phyloP scores from a whole-genome alignment of 2,797 vertebrate genomes.

The Peromyscus melanophrys region DNA sequence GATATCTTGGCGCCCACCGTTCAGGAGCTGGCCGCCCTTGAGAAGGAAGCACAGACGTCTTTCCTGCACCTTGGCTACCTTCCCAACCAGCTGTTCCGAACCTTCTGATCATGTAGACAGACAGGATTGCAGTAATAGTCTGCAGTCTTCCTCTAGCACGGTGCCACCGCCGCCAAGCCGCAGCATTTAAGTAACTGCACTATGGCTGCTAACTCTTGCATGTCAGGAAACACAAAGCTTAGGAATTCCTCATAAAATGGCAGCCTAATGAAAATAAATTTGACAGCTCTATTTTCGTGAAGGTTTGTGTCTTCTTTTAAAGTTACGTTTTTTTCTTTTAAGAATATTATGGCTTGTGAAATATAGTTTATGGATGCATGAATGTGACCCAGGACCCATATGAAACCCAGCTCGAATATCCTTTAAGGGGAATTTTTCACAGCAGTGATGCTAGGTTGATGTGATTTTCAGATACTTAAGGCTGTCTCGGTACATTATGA shows the following conservation, averaged over 20 bases:
- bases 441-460: not conserved
- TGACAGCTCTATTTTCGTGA: slow-evolving; percentile 66
- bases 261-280: slow-evolving; percentile 80
- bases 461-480: not conserved
- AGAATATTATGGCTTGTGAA: not conserved
- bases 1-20: slow-evolving; percentile 97
- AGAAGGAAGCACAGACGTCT: slow-evolving; percentile 97
- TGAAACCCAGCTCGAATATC: not conserved
- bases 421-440: not conserved
- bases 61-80: slow-evolving; percentile 98
- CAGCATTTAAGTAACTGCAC: slow-evolving; percentile 77
- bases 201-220: slow-evolving; percentile 73
- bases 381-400: not conserved
- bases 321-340: not conserved
- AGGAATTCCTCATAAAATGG: slow-evolving; percentile 71
- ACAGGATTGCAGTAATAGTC: slow-evolving; percentile 74
- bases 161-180: slow-evolving; percentile 75
- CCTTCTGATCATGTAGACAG: slow-evolving; percentile 91
- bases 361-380: not conserved
- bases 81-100: slow-evolving; percentile 97
- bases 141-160: slow-evolving; percentile 75
- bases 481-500: not conserved
- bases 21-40: slow-evolving; percentile 96
- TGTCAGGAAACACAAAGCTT: slow-evolving; percentile 74
- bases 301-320: slow-evolving; percentile 72